Base-by-base conservation (phyloP, 2,888 invertebrate species). In the Tenodera sinensis region DNA sequence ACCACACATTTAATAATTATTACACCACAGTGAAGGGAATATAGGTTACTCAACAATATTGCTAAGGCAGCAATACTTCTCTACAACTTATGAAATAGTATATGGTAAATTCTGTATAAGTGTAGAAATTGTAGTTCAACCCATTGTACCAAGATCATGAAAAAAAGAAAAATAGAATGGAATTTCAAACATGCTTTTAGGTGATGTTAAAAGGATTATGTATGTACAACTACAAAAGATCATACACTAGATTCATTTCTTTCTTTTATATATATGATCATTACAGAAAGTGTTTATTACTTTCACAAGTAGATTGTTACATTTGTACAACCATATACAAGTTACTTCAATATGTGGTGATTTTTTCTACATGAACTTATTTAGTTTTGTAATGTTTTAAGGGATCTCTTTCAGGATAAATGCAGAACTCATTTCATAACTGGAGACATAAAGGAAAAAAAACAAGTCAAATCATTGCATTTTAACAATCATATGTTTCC, bases 311-410 rank as follows among this genome's bases (percentile, higher is more conserved):
- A 93, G 93, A 93, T 93, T 93, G 93, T 93, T 93, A 93, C 93
- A 93, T 93, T 93, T 93, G 93, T 93, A 93, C 93, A 93, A 93
- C 93, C 93, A 93, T 93, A 93, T 93, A 93, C 93, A 93, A 92
- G 92, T 93, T 93, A 93, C 89, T 88, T 89, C 88, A 88, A 84
- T 90, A 86, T 88, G 88, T 89, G 27, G 84, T 87, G 85, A 28
- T 85, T 82, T 88, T 88, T 89, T 90, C 89, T 90, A 90, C 90
- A 90, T 82, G 84, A 71, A 90, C 89, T 89, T 34, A 82, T 87
- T 87, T 42, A 90, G 89, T 89, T 83, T 87, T 89, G 84, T 83
- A 89, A 89, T 47, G 88, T 81, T 85, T 71, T 28, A 87, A 83
- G 87, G 54, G 54, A 71, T 25, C 54, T 71, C 20, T 71, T 71